Conservation (phyloP, 1,140 invertebrate species). For the Oncopodura yosiiana region DNA sequence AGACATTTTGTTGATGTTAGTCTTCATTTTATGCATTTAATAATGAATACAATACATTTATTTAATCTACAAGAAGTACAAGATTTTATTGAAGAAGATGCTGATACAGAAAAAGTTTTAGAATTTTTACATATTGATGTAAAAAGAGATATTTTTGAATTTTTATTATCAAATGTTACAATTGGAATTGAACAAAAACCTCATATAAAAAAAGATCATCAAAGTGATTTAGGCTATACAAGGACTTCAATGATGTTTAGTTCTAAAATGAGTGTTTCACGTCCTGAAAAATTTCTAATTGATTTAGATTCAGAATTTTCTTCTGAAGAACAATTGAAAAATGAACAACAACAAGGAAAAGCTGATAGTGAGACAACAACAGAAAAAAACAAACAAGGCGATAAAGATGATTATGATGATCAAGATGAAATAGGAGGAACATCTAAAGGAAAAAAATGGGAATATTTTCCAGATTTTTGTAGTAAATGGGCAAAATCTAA, state of each 20-base stretch:
- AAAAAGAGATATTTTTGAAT: constrained; percentile 19
- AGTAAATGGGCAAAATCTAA: constrained; percentile 1
- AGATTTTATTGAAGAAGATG: constrained; percentile 27
- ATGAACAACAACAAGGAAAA: not conserved
- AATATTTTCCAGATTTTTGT: constrained; percentile 13
- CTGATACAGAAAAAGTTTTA: constrained; percentile 22
- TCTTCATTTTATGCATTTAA: constrained; percentile 23
- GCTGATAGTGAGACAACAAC: too few relatives aligned
- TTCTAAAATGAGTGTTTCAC: too few relatives aligned
- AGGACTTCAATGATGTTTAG: too few relatives aligned
- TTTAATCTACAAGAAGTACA: constrained; percentile 27
- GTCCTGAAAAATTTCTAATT: not conserved
- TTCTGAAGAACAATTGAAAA: not conserved
- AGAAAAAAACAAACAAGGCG: too few relatives aligned
- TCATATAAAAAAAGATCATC: not conserved
- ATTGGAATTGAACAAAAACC: not conserved
- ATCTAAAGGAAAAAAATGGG: not conserved
- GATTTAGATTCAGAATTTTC: not conserved
- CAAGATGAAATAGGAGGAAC: not conserved
- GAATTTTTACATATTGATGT: constrained; percentile 20
- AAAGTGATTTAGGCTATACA: not conserved
- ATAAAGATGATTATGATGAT: not conserved
- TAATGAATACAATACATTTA: constrained; percentile 26
- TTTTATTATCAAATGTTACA: constrained; percentile 16
- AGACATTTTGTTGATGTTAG: constrained; percentile 16